Evolutionary conservation across 2,888 invertebrate species (phyloP), one percentile per base, ranked within the genome.

Genomic region (Girardia tigrina): DNA sequence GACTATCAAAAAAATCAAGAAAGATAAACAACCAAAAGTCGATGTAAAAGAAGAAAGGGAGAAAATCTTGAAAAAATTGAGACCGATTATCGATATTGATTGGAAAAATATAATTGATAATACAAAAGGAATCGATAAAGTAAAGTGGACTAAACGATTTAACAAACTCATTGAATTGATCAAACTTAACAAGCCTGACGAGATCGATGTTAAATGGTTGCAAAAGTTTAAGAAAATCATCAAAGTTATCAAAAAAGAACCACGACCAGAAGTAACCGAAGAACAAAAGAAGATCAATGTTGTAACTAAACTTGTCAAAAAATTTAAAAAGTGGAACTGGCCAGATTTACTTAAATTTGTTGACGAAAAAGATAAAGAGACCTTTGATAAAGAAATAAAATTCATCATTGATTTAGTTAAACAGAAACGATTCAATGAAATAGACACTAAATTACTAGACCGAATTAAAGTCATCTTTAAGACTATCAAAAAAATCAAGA

Each of bases 111-210:
- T 36, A 8, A 36, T 36, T 16, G 16, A 36, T 36, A 16, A 36
- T 8, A 36, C 36, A 36, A 36, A 36, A 36, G 36, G 36, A 36
- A 36, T 36, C 36, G 36, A 36, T 36, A 36, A 36, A 36, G 36
- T 36, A 8, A 36, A 36, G 16, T 36, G 36, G n/a, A 23, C n/a
- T n/a, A 56, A 56, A 56, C 56, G 56, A 6, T 20, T 56, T 56
- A 56, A 56, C 23, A 56, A 56, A 56, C 56, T 56, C 56, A 56
- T 56, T 56, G 8, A 56, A 56, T 56, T 56, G 56, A 56, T 56
- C n/a, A 56, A 56, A 56, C 4, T 56, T 8, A 56, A 56, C 23
- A n/a, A 56, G 23, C 56, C 56, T 6, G 56, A 56, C 23, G 23
- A 56, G 23, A 56, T 56, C n/a, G 56, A 56, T 56, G 4, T 8